phyloP scores from a whole-genome alignment of 2,888 invertebrate genomes.

The Idaea biselata region DNA sequence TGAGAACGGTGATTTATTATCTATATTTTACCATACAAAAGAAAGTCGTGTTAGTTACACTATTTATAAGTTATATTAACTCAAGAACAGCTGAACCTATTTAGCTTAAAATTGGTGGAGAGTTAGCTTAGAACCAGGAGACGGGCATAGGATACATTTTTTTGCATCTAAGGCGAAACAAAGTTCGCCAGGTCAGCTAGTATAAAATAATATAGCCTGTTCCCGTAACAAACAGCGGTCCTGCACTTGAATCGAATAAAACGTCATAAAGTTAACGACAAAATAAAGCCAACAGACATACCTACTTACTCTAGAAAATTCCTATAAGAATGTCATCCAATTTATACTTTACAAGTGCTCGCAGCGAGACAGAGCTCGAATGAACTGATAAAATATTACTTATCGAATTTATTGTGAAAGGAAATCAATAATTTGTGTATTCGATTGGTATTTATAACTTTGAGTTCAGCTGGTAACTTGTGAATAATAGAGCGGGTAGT shows the following conservation, averaged over 20 bases:
- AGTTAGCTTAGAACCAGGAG: too few relatives aligned
- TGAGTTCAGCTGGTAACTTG: background rate
- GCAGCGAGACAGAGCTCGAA: background rate
- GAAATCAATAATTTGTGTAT: background rate
- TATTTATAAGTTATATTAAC: too few relatives aligned
- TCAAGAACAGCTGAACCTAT: too few relatives aligned
- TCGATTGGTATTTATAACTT: background rate
- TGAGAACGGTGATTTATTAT: too few relatives aligned
- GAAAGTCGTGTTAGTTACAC: too few relatives aligned
- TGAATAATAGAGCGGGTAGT: background rate
- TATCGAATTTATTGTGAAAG: background rate
- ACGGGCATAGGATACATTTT: too few relatives aligned
- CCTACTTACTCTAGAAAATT: background rate
- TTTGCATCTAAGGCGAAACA: too few relatives aligned
- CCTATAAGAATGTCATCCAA: background rate
- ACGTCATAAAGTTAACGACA: background rate
- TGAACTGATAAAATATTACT: background rate
- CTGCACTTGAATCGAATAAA: background rate
- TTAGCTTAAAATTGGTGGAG: too few relatives aligned
- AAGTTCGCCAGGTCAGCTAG: too few relatives aligned
- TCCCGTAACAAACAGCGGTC: background rate
- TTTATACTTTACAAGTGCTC: background rate
- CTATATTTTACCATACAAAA: too few relatives aligned
- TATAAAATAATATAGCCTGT: background rate
- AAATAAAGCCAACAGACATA: background rate